Percentiles rank a stretch among this genome's conserved stretches.
Evolutionary conservation across 2,113 vertebrate genomes (phyloP).

Genomic region (Maylandia zebra): DNA sequence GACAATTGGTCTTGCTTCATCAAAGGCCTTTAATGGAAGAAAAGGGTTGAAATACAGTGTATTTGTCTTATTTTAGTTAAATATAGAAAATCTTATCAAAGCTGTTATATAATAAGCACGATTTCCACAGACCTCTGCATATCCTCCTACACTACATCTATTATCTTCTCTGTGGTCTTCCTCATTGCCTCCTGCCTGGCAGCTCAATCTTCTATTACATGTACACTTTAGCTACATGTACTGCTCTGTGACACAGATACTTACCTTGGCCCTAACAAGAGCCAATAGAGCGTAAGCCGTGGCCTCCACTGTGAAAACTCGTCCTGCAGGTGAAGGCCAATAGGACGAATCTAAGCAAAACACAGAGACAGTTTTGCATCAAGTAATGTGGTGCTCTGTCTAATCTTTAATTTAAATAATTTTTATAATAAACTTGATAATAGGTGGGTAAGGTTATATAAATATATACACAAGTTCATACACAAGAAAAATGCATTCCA

Average conservation of each 20-base stretch:
- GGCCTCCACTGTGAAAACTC: constrained; percentile 76
- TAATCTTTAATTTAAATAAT: neutral
- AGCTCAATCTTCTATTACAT: neutral
- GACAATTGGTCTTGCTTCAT: constrained; percentile 39
- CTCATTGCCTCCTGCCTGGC: neutral
- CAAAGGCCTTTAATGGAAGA: constrained; percentile 16
- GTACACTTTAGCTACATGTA: neutral
- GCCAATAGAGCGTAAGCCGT: constrained; percentile 83
- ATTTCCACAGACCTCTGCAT: neutral
- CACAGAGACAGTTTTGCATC: neutral
- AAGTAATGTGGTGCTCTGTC: neutral
- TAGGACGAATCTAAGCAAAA: constrained; percentile 35
- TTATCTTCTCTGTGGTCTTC: neutral
- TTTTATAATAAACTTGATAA: neutral
- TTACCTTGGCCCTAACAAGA: constrained; percentile 59
- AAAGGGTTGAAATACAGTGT: neutral
- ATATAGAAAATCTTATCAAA: neutral
- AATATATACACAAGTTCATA: neutral
- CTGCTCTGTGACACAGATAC: neutral
- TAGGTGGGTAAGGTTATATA: neutral
- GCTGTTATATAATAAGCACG: neutral
- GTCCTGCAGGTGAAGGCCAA: constrained; percentile 70
- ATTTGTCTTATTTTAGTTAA: neutral
- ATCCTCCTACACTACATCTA: neutral
- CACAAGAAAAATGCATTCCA: neutral